These are phyloP conservation scores for Leptobrachium leishanense DNA, from an alignment of 2,113 vertebrate genomes.

Conservation along the genomic window DNA sequence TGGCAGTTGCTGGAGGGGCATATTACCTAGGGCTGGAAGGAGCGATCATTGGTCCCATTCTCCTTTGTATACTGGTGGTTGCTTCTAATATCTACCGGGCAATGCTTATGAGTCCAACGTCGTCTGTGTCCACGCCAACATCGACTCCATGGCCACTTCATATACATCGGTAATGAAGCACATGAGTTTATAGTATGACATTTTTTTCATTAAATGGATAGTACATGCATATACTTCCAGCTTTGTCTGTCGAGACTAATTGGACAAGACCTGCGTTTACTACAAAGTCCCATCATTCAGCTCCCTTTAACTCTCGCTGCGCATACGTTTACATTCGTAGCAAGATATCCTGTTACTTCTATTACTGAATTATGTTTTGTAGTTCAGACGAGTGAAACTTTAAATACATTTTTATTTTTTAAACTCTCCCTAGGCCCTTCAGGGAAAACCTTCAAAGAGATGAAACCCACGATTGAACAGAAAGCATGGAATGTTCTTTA, in stretches of 20 bases:
- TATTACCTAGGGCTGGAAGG: slow-evolving; percentile 96
- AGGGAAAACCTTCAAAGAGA: slow-evolving; percentile 65
- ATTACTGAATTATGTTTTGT: background rate
- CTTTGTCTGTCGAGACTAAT: background rate
- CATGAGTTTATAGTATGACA: too few species aligned
- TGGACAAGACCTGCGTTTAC: too few species aligned
- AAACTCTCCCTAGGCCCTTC: slow-evolving; percentile 53
- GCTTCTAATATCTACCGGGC: slow-evolving; percentile 97
- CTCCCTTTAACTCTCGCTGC: too few species aligned
- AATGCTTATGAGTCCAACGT: slow-evolving; percentile 94
- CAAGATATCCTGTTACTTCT: background rate
- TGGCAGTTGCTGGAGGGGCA: slow-evolving; percentile 92
- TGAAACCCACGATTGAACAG: slow-evolving; percentile 64
- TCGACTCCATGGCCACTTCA: slow-evolving; percentile 77
- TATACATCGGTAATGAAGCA: slow-evolving; percentile 71
- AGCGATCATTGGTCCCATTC: slow-evolving; percentile 95
- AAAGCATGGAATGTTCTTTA: background rate
- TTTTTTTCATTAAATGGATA: too few species aligned
- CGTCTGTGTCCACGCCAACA: slow-evolving; percentile 78
- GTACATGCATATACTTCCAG: background rate
- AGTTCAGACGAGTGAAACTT: too few species aligned
- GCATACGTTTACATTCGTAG: too few species aligned
- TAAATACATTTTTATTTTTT: too few species aligned
- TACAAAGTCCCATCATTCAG: too few species aligned
- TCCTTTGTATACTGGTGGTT: slow-evolving; percentile 95